phyloP scores from a whole-genome alignment of 2,888 invertebrate species.

The Drosophila mulleri region DNA sequence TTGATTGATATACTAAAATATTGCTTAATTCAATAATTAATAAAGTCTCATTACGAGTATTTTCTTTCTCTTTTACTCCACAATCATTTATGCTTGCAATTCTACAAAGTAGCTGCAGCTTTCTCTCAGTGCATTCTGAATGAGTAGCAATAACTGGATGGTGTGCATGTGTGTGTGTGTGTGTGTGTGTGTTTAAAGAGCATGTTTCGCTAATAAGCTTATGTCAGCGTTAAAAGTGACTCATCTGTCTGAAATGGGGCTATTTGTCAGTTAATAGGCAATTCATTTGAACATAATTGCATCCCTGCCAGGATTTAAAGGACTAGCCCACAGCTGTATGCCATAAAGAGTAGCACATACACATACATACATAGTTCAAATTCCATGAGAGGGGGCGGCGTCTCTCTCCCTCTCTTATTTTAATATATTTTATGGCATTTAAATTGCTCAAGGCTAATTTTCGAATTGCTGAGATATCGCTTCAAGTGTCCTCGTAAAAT shows the following conservation, averaged over 20 bases:
- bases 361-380: neutral
- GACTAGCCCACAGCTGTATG: constrained; percentile 52
- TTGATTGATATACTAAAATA: too few species aligned
- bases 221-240: constrained; percentile 74
- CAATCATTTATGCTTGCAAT: neutral
- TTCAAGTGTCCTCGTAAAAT: constrained; percentile 41
- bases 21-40: too few species aligned
- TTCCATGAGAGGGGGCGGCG: neutral
- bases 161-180: constrained; percentile 26
- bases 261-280: constrained; percentile 71
- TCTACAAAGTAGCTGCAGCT: neutral
- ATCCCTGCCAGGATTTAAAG: constrained; percentile 51
- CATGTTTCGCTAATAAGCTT: constrained; percentile 71
- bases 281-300: constrained; percentile 75
- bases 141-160: constrained; percentile 34
- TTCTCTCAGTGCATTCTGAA: constrained; percentile 35
- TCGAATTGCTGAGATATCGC: constrained; percentile 55
- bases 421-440: constrained; percentile 68
- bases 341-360: constrained; percentile 18
- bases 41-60: neutral
- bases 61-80: neutral
- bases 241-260: constrained; percentile 59
- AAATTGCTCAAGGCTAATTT: constrained; percentile 71
- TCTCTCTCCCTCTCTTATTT: constrained; percentile 48
- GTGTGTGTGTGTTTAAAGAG: constrained; percentile 41